Evolutionary conservation across 2,797 vertebrate species (phyloP).

Genomic region (Melanotaenia trifasciata): DNA sequence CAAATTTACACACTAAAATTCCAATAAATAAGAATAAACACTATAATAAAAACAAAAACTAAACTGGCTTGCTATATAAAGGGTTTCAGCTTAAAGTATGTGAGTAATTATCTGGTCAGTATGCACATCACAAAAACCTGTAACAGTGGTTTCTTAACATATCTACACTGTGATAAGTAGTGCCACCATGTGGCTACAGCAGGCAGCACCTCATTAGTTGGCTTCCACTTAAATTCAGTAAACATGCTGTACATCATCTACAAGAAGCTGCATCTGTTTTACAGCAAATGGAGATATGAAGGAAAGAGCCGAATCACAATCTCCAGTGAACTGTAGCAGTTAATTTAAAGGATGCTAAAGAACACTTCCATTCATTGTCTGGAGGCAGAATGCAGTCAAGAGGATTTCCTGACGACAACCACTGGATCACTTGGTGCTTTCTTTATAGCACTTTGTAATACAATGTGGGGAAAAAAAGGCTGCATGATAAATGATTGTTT

Average conservation of each 20-base stretch:
- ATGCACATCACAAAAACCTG: conserved; percentile 51
- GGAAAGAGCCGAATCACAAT: conserved; percentile 29
- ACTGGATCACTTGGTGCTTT: conserved; percentile 48
- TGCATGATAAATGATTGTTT: conserved; percentile 21
- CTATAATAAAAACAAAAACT: conserved; percentile 1
- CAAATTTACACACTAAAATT: conserved; percentile 3
- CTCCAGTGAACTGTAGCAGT: conserved; percentile 15
- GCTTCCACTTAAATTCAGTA: conserved; percentile 21
- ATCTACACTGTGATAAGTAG: conserved; percentile 52
- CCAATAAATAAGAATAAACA: neutral
- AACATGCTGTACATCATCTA: conserved; percentile 7
- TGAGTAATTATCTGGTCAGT: conserved; percentile 53
- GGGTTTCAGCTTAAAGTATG: conserved; percentile 8
- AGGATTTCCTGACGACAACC: conserved; percentile 79
- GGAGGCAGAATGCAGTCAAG: conserved; percentile 37
- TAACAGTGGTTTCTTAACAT: conserved; percentile 37
- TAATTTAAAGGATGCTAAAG: conserved; percentile 62
- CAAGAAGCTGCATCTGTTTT: conserved; percentile 16
- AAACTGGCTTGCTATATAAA: conserved; percentile 10
- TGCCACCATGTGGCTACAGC: conserved; percentile 73
- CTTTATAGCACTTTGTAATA: conserved; percentile 29
- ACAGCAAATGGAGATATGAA: conserved; percentile 21
- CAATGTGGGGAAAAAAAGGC: neutral
- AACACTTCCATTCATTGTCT: conserved; percentile 80
- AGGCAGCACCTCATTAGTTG: neutral